Evolutionary conservation across 2,113 vertebrate species (phyloP).

Genomic region (Colinus virginianus): DNA sequence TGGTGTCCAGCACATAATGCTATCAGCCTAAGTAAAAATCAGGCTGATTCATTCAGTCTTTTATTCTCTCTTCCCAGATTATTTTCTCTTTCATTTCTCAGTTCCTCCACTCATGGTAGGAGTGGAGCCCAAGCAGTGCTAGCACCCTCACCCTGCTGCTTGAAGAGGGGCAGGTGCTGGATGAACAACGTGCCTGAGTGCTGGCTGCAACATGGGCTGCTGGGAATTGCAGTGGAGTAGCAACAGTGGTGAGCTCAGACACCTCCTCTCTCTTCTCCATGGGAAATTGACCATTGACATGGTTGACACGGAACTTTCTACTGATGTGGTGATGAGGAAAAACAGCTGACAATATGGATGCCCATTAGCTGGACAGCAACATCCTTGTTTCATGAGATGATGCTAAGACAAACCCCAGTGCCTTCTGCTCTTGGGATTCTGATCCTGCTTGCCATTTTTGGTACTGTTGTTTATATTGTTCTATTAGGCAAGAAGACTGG

Average conservation of each 20-base stretch:
- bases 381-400: not conserved
- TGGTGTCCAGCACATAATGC: not conserved
- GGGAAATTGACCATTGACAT: not conserved
- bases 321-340: not conserved
- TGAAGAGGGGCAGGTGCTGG: not conserved
- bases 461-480: not conserved
- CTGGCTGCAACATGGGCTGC: not conserved
- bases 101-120: not conserved
- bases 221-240: not conserved
- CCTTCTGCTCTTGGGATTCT: not conserved
- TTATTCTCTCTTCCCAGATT: not conserved
- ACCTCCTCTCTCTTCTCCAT: not conserved
- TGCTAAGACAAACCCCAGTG: not conserved
- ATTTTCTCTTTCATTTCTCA: not conserved
- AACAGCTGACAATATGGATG: accelerated
- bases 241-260: not conserved
- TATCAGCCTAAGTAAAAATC: not conserved
- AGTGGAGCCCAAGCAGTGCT: not conserved
- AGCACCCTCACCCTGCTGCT: not conserved
- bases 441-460: not conserved
- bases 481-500: not conserved
- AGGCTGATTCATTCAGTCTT: not conserved
- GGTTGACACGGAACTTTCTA: not conserved
- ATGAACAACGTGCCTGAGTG: accelerated
- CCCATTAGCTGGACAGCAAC: not conserved